These are phyloP conservation scores for Trichosurus vulpecula DNA, from an alignment of 2,797 vertebrate species.

Conservation along the genomic window DNA sequence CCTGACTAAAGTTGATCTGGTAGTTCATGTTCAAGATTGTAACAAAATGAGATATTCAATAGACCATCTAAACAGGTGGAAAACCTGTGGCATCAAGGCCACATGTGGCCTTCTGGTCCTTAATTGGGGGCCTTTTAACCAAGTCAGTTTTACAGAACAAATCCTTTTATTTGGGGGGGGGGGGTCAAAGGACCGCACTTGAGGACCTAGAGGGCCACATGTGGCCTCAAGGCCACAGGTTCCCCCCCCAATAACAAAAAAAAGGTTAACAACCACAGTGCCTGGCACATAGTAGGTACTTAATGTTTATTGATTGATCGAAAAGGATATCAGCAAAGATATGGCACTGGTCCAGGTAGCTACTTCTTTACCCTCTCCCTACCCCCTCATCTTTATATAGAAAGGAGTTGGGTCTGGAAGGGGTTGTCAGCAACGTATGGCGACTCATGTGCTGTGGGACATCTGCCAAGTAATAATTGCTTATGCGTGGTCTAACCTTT, in stretches of 20 bases:
- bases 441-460: too few species aligned
- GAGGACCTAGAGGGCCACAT: too few species aligned
- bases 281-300: neutral
- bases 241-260: neutral
- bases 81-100: too few species aligned
- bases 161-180: too few species aligned
- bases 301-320: neutral
- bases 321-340: neutral
- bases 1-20: neutral
- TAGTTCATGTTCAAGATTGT: neutral
- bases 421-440: neutral
- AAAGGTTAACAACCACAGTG: neutral
- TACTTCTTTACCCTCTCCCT: neutral
- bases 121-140: too few species aligned
- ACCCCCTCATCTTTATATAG: neutral
- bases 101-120: too few species aligned
- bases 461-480: too few species aligned
- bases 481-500: too few species aligned
- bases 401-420: neutral
- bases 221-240: too few species aligned
- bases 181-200: too few species aligned
- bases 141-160: too few species aligned
- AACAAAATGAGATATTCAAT: neutral
- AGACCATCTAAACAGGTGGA: neutral
- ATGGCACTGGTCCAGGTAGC: neutral